Conservation (phyloP, 2,113 vertebrate species). For the Hepsetus odoe region DNA sequence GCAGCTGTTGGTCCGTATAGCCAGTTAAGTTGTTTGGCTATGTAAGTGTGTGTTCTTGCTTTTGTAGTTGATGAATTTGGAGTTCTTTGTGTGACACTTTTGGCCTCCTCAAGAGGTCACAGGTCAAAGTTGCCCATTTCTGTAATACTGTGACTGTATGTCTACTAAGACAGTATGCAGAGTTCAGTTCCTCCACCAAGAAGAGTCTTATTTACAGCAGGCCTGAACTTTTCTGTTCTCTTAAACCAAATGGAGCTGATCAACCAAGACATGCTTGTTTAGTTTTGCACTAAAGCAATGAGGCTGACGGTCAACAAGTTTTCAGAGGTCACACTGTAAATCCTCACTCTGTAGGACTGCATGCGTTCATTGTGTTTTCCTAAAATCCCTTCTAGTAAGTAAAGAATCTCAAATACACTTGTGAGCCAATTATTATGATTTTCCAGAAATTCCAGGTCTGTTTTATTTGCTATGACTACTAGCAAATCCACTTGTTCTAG, state of each 20-base stretch:
- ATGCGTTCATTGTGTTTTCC: too few species aligned
- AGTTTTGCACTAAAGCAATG: too few species aligned
- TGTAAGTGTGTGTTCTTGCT: slow-evolving; percentile 1
- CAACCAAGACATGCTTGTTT: too few species aligned
- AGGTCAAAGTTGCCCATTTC: background rate
- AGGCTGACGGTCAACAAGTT: too few species aligned
- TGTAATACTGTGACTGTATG: slow-evolving; percentile 24
- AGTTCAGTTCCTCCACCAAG: background rate
- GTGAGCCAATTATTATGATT: too few species aligned
- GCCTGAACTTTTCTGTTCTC: background rate
- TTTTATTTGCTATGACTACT: too few species aligned
- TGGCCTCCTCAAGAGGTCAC: slow-evolving; percentile 40
- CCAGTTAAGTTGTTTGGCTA: background rate
- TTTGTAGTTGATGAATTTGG: slow-evolving; percentile 8
- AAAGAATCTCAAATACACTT: too few species aligned
- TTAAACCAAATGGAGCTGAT: background rate
- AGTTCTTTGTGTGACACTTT: background rate
- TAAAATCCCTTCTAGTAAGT: too few species aligned
- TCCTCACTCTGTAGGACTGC: too few species aligned
- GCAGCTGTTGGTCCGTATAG: slow-evolving; percentile 14
- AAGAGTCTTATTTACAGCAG: slow-evolving; percentile 17
- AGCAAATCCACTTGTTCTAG: too few species aligned
- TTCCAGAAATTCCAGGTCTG: too few species aligned
- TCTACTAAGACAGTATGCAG: slow-evolving; percentile 13
- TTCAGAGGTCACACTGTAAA: too few species aligned